phyloP scores from a whole-genome alignment of 2,888 invertebrate species.

The Aquatica leii region DNA sequence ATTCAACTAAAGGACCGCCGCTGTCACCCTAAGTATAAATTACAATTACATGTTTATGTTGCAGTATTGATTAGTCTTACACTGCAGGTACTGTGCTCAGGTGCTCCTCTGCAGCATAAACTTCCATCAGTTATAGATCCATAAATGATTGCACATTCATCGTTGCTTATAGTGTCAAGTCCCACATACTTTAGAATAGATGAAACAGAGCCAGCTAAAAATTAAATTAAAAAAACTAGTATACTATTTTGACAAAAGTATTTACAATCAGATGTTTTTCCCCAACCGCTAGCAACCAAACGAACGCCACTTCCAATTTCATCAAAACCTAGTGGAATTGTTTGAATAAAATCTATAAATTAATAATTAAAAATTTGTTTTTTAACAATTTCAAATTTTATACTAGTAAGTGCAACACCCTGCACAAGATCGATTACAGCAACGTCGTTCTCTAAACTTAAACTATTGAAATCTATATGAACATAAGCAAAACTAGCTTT shows the following conservation, averaged over 20 bases:
- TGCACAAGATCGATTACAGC: neutral
- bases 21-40: conserved; percentile 53
- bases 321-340: neutral
- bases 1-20: conserved; percentile 49
- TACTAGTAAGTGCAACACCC: too few species aligned
- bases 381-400: too few species aligned
- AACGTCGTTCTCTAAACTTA: neutral
- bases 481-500: neutral
- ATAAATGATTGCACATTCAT: conserved; percentile 41
- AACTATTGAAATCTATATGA: neutral
- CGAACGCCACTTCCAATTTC: neutral
- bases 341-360: neutral
- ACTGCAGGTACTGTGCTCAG: conserved; percentile 47
- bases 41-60: too few species aligned
- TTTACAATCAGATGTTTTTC: conserved; percentile 41
- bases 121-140: conserved; percentile 38
- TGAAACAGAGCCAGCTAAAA: conserved; percentile 21
- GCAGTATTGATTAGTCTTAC: too few species aligned
- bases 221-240: neutral
- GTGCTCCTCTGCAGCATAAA: conserved; percentile 44
- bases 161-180: conserved; percentile 46
- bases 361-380: too few species aligned
- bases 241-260: neutral
- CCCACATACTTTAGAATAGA: conserved; percentile 41
- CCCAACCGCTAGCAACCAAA: conserved; percentile 43